Conservation (phyloP, 2,888 invertebrate genomes). For the Tetropium fuscum region DNA sequence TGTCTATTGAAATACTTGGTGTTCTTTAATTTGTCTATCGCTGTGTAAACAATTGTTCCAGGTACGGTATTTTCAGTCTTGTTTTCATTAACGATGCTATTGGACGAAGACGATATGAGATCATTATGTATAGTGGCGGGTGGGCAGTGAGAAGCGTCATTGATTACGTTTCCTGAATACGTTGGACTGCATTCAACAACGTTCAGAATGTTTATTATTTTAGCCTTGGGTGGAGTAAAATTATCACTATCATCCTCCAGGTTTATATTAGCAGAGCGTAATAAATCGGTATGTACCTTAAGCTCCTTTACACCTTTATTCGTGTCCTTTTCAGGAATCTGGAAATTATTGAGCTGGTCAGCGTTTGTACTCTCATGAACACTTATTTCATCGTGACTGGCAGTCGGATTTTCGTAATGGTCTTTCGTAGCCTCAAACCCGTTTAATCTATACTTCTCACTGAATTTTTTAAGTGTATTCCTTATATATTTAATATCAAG, state of each 20-base stretch:
- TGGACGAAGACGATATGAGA: not conserved
- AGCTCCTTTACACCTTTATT: not conserved
- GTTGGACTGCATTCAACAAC: not conserved
- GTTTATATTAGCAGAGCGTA: not conserved
- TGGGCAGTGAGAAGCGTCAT: not conserved
- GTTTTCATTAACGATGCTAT: not conserved
- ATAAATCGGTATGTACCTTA: not conserved
- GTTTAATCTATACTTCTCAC: slow-evolving; percentile 25
- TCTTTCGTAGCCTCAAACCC: slow-evolving; percentile 25
- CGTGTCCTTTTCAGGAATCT: slow-evolving; percentile 32
- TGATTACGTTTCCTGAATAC: no score
- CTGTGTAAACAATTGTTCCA: slow-evolving; percentile 8
- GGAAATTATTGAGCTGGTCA: not conserved
- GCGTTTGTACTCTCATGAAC: not conserved
- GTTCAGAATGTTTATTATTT: not conserved
- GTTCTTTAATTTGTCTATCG: slow-evolving; percentile 36
- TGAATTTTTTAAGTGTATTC: slow-evolving; percentile 23
- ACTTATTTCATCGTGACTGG: not conserved
- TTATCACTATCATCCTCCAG: not conserved
- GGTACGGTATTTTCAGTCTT: slow-evolving; percentile 3
- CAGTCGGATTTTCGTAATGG: slow-evolving; percentile 30
- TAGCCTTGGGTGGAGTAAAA: not conserved
- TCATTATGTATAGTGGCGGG: not conserved
- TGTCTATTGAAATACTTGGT: slow-evolving; percentile 24
- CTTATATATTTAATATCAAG: slow-evolving; percentile 23